Evolutionary conservation across 2,888 invertebrate species (phyloP), one percentile per base, ranked within the genome.

Genomic region (Stratiomys singularior): DNA sequence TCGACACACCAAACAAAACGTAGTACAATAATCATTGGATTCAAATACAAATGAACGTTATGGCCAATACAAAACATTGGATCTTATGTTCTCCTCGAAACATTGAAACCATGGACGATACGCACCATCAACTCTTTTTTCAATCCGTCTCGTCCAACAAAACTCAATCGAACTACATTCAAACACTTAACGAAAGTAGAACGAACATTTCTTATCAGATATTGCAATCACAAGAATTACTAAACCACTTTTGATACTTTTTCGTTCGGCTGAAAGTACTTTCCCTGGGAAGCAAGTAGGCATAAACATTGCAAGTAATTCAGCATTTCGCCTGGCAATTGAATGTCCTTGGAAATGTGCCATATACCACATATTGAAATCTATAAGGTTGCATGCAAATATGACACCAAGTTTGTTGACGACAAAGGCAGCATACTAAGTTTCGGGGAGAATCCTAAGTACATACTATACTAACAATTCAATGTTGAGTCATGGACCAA

Each of bases 371-470:
- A 44, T 27, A 46, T 69, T 69, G 46, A n/a, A 69, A 69, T 23
- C 23, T 47, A 23, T 23, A 44, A 46, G 28, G 46, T 30, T 69
- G 46, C 69, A 69, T 69, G 72, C 72, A 72, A 72, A 72, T 72
- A 52, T 56, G 56, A 44, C 52, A 56, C 23, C 23, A 69, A 69
- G 69, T 15, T 25, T 15, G 47, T 47, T 3, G 3, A 23, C 23
- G 37, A 30, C 69, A 25, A n/a, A 9, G n/a, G 5, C 0, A 27
- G 69, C 23, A 69, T 46, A 23, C 25, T 21, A 23, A 69, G 25
- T 18, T 27, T 15, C 67, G 0, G 1, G n/a, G 7, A n/a, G 15
- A 13, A 30, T 21, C n/a, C 18, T n/a, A n/a, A n/a, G n/a, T n/a
- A n/a, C n/a, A 28, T 18, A n/a, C 9, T 18, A n/a, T 52, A 2